Evolutionary conservation across 64 coral and sea anemone species (phyloP).

Genomic region (Pocillopora verrucosa): DNA sequence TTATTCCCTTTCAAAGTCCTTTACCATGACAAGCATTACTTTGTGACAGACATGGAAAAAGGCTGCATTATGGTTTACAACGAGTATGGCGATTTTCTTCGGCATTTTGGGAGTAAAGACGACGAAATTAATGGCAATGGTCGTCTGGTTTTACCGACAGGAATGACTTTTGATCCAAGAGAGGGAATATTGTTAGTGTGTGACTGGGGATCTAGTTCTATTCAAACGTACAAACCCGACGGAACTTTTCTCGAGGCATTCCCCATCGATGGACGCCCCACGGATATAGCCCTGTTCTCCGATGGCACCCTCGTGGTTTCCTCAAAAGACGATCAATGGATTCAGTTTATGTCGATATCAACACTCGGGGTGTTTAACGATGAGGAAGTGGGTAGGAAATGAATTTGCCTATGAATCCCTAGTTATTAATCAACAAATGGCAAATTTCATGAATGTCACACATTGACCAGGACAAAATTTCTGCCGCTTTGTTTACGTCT

Average conservation of each 20-base stretch:
- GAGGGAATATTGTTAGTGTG: slow-evolving; percentile 57
- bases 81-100: slow-evolving; percentile 46
- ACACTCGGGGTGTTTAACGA: slow-evolving; percentile 3
- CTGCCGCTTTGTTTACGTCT: too few species aligned
- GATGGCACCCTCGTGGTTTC: slow-evolving; percentile 66
- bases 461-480: too few species aligned
- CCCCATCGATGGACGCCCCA: slow-evolving; percentile 80
- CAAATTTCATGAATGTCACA: too few species aligned
- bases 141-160: slow-evolving; percentile 74
- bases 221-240: slow-evolving; percentile 76
- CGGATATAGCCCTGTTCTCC: slow-evolving; percentile 70
- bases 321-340: slow-evolving; percentile 92
- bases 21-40: slow-evolving; percentile 73
- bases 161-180: slow-evolving; percentile 52
- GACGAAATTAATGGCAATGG: slow-evolving; percentile 39
- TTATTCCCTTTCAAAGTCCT: slow-evolving; percentile 86
- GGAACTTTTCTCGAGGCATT: slow-evolving; percentile 64
- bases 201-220: slow-evolving; percentile 86
- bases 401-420: not conserved
- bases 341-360: slow-evolving; percentile 55
- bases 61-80: slow-evolving; percentile 88
- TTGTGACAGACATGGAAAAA: slow-evolving; percentile 90
- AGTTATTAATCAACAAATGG: too few species aligned
- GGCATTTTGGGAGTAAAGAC: slow-evolving; percentile 75
- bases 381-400: not conserved